phyloP scores from a whole-genome alignment of 2,797 vertebrate species.

The Synaphobranchus kaupii region DNA sequence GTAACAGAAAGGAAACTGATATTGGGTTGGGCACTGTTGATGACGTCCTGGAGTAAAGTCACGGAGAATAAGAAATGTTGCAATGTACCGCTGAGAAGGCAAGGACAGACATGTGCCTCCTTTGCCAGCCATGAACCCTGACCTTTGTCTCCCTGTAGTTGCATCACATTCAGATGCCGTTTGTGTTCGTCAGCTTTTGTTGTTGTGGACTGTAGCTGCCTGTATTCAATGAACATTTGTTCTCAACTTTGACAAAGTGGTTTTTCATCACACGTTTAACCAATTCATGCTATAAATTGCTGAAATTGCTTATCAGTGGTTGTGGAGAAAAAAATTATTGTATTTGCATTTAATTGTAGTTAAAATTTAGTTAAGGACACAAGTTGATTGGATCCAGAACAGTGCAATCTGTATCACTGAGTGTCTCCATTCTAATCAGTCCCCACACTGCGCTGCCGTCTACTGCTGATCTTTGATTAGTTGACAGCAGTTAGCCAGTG shows the following conservation, averaged over 20 bases:
- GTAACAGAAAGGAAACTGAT: not conserved
- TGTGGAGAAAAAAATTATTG: not conserved
- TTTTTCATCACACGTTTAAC: too few relatives aligned
- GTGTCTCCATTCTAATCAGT: not conserved
- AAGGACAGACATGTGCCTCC: not conserved
- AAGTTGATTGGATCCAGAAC: too few relatives aligned
- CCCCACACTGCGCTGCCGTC: not conserved
- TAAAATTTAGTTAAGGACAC: too few relatives aligned
- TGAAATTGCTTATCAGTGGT: too few relatives aligned
- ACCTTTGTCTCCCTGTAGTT: not conserved
- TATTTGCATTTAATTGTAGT: not conserved
- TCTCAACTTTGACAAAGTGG: not conserved
- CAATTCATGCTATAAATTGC: too few relatives aligned
- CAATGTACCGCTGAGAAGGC: conserved; percentile 17
- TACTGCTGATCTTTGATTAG: conserved; percentile 8
- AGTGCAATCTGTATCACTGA: too few relatives aligned
- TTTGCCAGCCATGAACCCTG: not conserved
- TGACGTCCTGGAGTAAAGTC: conserved; percentile 6
- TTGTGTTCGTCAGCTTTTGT: not conserved
- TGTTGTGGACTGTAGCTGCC: too few relatives aligned
- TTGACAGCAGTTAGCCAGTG: not conserved
- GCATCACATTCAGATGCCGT: not conserved
- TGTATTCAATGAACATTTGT: not conserved
- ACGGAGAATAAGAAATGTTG: not conserved
- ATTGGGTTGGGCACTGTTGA: conserved; percentile 20